phyloP scores from a whole-genome alignment of 2,113 vertebrate species.

The Zeus faber region DNA sequence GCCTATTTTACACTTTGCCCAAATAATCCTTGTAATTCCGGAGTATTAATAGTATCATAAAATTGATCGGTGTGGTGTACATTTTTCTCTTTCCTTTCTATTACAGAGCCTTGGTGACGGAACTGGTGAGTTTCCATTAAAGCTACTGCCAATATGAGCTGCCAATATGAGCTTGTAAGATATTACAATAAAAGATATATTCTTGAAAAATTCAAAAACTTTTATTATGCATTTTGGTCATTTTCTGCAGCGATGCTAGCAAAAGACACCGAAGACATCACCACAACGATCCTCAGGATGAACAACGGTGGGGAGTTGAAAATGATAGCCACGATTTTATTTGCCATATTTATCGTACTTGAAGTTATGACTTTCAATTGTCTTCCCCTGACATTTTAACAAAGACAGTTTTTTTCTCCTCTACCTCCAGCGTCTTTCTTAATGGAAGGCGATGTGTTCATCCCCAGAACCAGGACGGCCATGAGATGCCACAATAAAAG shows the following conservation, averaged over 20 bases:
- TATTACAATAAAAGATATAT: too few relatives aligned
- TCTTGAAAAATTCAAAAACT: too few relatives aligned
- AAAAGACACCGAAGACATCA: constrained; percentile 9
- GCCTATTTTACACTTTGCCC: too few relatives aligned
- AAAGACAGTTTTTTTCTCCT: not conserved
- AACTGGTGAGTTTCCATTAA: constrained; percentile 21
- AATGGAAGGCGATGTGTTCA: constrained; percentile 40
- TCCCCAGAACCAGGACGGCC: constrained; percentile 45
- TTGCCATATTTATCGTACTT: not conserved
- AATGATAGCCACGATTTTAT: too few relatives aligned
- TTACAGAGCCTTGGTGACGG: constrained; percentile 14
- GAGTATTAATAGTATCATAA: not conserved
- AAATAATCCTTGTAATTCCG: too few relatives aligned
- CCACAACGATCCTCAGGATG: constrained; percentile 45
- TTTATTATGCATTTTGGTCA: too few relatives aligned
- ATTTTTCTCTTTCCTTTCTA: not conserved
- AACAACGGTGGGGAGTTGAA: constrained; percentile 55
- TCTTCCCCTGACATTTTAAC: not conserved
- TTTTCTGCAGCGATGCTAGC: too few relatives aligned
- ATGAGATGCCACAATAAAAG: constrained; percentile 12
- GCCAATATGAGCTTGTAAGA: too few relatives aligned
- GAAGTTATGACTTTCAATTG: not conserved
- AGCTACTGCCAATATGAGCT: too few relatives aligned
- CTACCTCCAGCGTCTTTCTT: constrained; percentile 34
- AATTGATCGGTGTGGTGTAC: not conserved